Percentiles rank a stretch among this genome's conserved stretches.
Evolutionary conservation across 2,888 invertebrate genomes (phyloP).

Genomic region (Tribolium freemani): DNA sequence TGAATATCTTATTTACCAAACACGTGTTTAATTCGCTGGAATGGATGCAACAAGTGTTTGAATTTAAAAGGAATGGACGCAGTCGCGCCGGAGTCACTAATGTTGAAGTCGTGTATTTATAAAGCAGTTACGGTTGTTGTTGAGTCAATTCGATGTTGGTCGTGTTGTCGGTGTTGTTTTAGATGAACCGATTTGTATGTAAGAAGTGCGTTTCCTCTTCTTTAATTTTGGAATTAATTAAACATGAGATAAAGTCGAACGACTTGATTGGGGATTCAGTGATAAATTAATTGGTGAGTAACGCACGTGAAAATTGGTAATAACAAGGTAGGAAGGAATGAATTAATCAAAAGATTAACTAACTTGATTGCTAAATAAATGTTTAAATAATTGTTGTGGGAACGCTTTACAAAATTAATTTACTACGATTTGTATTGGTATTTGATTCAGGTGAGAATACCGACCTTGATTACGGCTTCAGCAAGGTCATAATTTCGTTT

Average conservation of each 20-base stretch:
- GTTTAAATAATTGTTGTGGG: neutral
- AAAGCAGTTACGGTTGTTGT: conserved; percentile 1
- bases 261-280: neutral
- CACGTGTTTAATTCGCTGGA: neutral
- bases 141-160: neutral
- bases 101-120: neutral
- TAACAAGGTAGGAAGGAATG: neutral
- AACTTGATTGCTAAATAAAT: neutral
- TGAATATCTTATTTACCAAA: neutral
- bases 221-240: neutral
- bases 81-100: neutral
- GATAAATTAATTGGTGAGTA: neutral
- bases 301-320: neutral
- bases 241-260: neutral
- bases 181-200: neutral
- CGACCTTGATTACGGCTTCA: neutral
- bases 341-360: neutral
- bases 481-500: neutral
- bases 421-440: neutral
- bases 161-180: neutral
- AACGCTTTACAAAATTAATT: neutral
- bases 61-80: neutral
- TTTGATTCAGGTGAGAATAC: neutral
- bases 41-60: neutral
- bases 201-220: neutral